Evolutionary conservation across 2,888 invertebrate species (phyloP).

Genomic region (Anthoptus insignis): DNA sequence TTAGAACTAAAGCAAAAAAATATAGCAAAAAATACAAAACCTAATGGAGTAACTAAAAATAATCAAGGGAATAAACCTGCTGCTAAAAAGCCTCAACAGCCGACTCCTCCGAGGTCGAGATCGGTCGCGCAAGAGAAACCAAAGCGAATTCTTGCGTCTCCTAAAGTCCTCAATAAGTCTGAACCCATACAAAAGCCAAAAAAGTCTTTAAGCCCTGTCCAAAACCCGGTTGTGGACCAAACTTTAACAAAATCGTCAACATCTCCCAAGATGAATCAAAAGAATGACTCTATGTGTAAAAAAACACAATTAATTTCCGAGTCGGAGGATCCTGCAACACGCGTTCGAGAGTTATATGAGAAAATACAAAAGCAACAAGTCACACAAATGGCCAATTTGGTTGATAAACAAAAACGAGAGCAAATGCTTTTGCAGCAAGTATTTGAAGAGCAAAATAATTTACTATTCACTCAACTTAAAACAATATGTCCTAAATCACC

Average conservation of each 20-base stretch:
- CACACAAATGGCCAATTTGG: constrained; percentile 87
- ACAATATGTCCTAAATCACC: constrained; percentile 75
- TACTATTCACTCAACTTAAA: constrained; percentile 83
- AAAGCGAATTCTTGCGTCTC: constrained; percentile 50
- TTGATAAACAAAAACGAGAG: constrained; percentile 89
- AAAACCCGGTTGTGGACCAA: constrained; percentile 52
- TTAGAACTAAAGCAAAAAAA: constrained; percentile 67
- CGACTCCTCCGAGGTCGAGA: constrained; percentile 54
- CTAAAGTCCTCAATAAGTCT: constrained; percentile 59
- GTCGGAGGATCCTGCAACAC: constrained; percentile 69
- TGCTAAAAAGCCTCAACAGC: constrained; percentile 51
- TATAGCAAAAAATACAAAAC: constrained; percentile 36
- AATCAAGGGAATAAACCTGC: constrained; percentile 35
- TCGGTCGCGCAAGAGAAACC: constrained; percentile 56
- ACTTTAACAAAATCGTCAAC: constrained; percentile 52
- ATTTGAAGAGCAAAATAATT: constrained; percentile 89
- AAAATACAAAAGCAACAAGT: constrained; percentile 89
- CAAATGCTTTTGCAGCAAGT: constrained; percentile 88
- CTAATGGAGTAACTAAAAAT: constrained; percentile 35
- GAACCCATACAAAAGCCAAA: constrained; percentile 59
- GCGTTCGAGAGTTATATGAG: constrained; percentile 76
- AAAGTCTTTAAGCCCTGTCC: constrained; percentile 57
- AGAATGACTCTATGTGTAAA: constrained; percentile 32
- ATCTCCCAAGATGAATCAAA: constrained; percentile 30
- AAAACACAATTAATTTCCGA: constrained; percentile 54